Evolutionary conservation across 1,140 invertebrate species (phyloP), one percentile per base, ranked within the genome.

Genomic region (Heliothis virescens): DNA sequence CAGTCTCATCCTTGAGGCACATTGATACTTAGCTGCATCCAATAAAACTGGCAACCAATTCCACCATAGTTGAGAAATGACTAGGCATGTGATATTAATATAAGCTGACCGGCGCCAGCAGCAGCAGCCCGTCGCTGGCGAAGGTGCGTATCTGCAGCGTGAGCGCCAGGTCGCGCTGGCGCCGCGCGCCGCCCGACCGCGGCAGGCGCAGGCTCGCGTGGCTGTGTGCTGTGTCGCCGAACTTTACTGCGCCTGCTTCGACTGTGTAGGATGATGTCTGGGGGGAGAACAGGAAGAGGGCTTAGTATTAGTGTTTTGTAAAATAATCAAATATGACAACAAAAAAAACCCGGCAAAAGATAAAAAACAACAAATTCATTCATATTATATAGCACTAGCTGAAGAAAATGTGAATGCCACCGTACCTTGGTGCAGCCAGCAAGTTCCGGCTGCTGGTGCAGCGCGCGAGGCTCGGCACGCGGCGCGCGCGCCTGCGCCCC

Each of bases 91-190:
- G n/a, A 12, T 48, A 10, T 16, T 3, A 50, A 50, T 62, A 57
- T 82, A 71, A 74, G 92, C 94, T 94, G 95, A 97, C 97, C 12
- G 97, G 96, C 53, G 97, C 95, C 5, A 98, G 94, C 67, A 98
- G 96, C 5, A 99, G 91, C 73, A 98, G 90, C 52, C 98, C 98
- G 87, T 98, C 97, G 0, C 96, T 96, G 92, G 98, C 97, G 87
- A 97, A 98, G 0, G 98, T 99, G 34, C 98, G 95, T 87, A 99
- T 98, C 83, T 98, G 96, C 83, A 99, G 97, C 67, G 67, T 26
- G 1, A 71, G 11, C 11, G 48, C 2, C 0, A 71, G 18, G 3
- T 71, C 67, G 5, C 26, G 18, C 11, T 10, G 11, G 47, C 48
- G 47, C 12, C 48, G 63, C 26, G 67, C 52, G 34, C 3, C n/a